Evolutionary conservation across 2,888 invertebrate species (phyloP).

Genomic region (Tetragonisca angustula): DNA sequence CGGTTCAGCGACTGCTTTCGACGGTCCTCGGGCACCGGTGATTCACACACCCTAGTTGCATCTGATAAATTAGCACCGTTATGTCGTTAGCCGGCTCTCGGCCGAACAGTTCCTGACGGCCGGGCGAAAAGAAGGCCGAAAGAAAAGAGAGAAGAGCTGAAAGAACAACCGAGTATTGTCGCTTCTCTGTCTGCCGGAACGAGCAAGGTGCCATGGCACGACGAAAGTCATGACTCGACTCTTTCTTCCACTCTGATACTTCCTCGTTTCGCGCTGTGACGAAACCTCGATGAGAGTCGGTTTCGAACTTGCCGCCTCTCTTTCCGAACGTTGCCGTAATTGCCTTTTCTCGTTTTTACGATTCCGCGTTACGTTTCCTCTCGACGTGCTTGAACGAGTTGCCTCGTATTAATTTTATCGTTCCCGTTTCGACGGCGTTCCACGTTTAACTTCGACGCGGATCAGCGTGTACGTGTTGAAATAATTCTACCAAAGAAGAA

Average conservation of each 20-base stretch:
- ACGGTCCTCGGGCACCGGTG: slow-evolving; percentile 19
- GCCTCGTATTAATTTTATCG: background rate
- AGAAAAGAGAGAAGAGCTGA: slow-evolving; percentile 34
- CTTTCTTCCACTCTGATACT: slow-evolving; percentile 62
- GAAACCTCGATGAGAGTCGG: slow-evolving; percentile 27
- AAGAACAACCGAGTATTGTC: slow-evolving; percentile 59
- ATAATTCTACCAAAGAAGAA: background rate
- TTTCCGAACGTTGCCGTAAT: slow-evolving; percentile 55
- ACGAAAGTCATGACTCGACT: slow-evolving; percentile 70
- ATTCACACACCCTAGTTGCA: slow-evolving; percentile 58
- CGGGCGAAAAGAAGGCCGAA: slow-evolving; percentile 14
- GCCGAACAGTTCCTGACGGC: slow-evolving; percentile 31
- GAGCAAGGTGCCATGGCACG: slow-evolving; percentile 63
- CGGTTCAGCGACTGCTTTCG: slow-evolving; percentile 32
- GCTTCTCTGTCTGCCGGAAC: slow-evolving; percentile 32
- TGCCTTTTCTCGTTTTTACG: slow-evolving; percentile 56
- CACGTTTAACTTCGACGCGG: background rate
- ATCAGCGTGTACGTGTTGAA: background rate
- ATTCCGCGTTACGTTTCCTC: slow-evolving; percentile 11
- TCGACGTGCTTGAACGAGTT: slow-evolving; percentile 21
- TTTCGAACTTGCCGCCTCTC: slow-evolving; percentile 44
- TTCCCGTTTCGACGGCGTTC: background rate
- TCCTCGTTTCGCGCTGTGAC: slow-evolving; percentile 63
- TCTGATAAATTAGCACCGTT: slow-evolving; percentile 66
- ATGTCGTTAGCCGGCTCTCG: slow-evolving; percentile 44